These are phyloP conservation scores for Andrena fulva DNA, from an alignment of 2,888 invertebrate species.

Conservation along the genomic window DNA sequence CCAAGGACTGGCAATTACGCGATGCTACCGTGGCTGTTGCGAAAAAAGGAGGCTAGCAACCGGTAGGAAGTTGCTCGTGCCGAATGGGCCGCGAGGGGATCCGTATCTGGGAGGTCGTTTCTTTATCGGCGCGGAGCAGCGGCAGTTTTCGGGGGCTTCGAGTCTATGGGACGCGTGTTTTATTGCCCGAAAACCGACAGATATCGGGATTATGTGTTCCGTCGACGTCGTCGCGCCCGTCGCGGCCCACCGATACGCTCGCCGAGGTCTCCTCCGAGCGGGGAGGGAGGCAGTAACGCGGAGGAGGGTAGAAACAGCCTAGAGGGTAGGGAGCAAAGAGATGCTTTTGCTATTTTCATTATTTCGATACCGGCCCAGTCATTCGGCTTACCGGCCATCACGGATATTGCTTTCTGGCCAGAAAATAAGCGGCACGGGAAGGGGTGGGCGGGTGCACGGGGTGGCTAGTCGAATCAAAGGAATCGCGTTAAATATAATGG, in stretches of 20 bases:
- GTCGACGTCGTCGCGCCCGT: constrained; percentile 52
- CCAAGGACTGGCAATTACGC: constrained; percentile 54
- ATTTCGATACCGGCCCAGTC: background rate
- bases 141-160: constrained; percentile 74
- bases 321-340: background rate
- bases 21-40: background rate
- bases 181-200: constrained; percentile 88
- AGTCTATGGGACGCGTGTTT: constrained; percentile 85
- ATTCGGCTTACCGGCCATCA: constrained; percentile 17
- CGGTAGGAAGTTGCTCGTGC: constrained; percentile 5
- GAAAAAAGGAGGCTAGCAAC: background rate
- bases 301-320: background rate
- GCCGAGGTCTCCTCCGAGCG: constrained; percentile 14
- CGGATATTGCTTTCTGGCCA: constrained; percentile 21
- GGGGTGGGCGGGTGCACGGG: background rate
- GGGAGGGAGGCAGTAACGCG: background rate
- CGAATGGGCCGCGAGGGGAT: constrained; percentile 74
- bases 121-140: constrained; percentile 82
- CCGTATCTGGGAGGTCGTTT: constrained; percentile 80
- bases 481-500: constrained; percentile 72
- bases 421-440: constrained; percentile 50
- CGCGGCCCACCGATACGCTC: constrained; percentile 32
- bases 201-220: constrained; percentile 85
- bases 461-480: constrained; percentile 67
- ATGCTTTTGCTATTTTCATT: constrained; percentile 3